Evolutionary conservation across 2,888 invertebrate genomes (phyloP).

Genomic region (Polia nebulosa): DNA sequence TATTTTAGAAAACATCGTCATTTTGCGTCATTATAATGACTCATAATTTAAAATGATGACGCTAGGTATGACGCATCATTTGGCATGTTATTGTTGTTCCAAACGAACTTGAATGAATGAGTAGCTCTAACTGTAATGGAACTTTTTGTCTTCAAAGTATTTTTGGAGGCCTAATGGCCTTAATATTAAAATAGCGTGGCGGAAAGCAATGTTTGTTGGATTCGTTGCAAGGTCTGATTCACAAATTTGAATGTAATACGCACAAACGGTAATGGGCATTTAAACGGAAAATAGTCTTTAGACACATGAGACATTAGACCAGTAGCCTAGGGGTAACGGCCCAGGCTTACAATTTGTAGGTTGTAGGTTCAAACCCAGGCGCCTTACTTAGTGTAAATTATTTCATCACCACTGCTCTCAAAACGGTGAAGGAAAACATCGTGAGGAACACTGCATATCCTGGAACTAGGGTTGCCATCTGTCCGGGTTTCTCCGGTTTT

Average conservation of each 20-base stretch:
- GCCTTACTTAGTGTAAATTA: too few species aligned
- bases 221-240: constrained; percentile 10
- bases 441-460: too few species aligned
- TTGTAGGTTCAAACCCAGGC: too few species aligned
- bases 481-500: too few species aligned
- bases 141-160: background rate
- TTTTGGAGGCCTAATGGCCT: background rate
- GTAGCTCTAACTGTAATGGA: background rate
- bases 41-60: constrained; percentile 24
- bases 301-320: too few species aligned
- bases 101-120: constrained; percentile 9
- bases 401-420: too few species aligned
- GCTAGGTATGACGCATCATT: constrained; percentile 24
- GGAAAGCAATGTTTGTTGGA: background rate
- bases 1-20: constrained; percentile 29
- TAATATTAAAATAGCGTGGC: background rate
- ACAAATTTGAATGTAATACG: background rate
- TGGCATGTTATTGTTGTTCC: constrained; percentile 43
- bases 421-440: too few species aligned
- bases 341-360: too few species aligned
- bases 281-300: too few species aligned
- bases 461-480: too few species aligned
- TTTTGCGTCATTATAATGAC: constrained; percentile 30
- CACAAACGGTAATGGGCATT: too few species aligned
- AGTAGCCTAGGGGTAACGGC: too few species aligned